A percentile compares a stretch with the other conserved stretches of the same genome.
Conservation (phyloP, 37 sponge, comb jelly and placozoan genomes). For the Aphrocallistes beatrix region DNA sequence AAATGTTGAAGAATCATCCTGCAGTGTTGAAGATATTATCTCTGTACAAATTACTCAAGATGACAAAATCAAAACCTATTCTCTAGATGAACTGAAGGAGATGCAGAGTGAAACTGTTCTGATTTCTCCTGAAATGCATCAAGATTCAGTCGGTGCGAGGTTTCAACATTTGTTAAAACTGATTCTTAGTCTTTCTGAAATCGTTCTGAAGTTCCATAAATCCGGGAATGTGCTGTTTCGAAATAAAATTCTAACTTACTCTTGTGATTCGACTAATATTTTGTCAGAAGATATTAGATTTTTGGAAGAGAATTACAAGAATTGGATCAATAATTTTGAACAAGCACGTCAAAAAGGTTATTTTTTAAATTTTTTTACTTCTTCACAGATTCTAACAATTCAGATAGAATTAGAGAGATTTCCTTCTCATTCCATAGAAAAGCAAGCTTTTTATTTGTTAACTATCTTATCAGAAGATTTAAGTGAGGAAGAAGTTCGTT, state of each 20-base stretch:
- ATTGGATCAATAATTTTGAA: not conserved
- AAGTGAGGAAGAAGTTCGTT: not conserved
- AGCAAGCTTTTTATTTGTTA: not conserved
- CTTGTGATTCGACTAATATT: not conserved
- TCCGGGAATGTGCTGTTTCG: not conserved
- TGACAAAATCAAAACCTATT: not conserved
- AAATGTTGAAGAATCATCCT: not conserved
- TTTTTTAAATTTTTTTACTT: not conserved
- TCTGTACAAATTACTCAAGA: not conserved
- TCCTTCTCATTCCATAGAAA: not conserved
- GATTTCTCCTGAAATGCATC: not conserved
- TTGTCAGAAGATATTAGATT: not conserved
- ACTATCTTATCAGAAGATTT: not conserved
- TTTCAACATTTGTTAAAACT: not conserved
- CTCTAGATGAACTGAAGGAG: not conserved
- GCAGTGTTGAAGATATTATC: not conserved
- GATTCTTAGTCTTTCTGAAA: not conserved
- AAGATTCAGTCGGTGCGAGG: not conserved
- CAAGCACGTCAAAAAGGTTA: not conserved
- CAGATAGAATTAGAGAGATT: not conserved
- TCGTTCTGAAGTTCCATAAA: not conserved
- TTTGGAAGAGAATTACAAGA: not conserved
- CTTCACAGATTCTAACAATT: not conserved
- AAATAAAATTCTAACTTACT: not conserved
- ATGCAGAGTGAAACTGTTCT: not conserved